Base-by-base conservation (phyloP, 2,888 invertebrate genomes). In the Melanargia galathea region DNA sequence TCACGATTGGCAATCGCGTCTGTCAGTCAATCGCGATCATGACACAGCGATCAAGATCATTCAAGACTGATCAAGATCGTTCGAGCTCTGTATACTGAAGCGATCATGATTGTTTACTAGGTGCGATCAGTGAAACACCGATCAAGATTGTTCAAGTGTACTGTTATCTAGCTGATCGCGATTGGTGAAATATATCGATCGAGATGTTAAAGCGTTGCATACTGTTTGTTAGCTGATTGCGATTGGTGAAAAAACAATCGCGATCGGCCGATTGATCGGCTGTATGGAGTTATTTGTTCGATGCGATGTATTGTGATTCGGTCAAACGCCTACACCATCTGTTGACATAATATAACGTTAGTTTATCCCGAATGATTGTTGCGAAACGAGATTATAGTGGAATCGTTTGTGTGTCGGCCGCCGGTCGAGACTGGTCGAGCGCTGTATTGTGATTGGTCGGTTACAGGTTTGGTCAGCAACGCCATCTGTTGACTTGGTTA, bases 381-480 rank as follows among this genome's bases (percentile, higher is more conserved):
- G 7, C 24, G 24, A 6, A 48, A 6, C 5, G 52, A 45, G 35
- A 35, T 35, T 35, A n/a, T n/a, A 13, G 35, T 35, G 43, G 63
- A 48, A 56, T 62, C 24, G 4, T 46, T 43, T 43, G 45, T 35
- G 33, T 30, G 51, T 60, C 51, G 51, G 38, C 45, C 43, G 40
- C 40, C 57, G 51, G 40, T 52, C 30, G 26, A 51, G 52, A 5
- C 24, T 55, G 40, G 24, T 43, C 16, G 55, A 43, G 30, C 35
- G 58, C 46, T 51, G 57, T 33, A 49, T 49, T 57, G 49, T 55
- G 62, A 62, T 65, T 48, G 61, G 48, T 60, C 43, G 58, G 45
- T 30, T 45, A 57, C 30, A 57, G 56, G 18, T 45, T 57, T 20
- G 20, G 30, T 22, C 49, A 49, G 18, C 59, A 26, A 18, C 26